A percentile compares a stretch with the other conserved stretches of the same genome.
phyloP scores from a whole-genome alignment of 2,113 vertebrate genomes.

The Physeter macrocephalus region DNA sequence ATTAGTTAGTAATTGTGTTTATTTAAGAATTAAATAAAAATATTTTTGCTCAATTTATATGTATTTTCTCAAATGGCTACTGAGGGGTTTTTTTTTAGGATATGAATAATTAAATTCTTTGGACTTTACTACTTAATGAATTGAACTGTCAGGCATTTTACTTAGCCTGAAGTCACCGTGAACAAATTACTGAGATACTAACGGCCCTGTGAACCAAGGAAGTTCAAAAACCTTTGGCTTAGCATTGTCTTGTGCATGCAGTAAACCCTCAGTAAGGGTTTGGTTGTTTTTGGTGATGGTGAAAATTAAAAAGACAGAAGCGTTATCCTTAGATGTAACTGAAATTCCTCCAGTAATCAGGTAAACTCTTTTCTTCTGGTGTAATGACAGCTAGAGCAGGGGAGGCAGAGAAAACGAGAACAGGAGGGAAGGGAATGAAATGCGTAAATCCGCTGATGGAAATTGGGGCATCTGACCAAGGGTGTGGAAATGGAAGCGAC shows the following conservation, averaged over 20 bases:
- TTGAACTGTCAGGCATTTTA: neutral
- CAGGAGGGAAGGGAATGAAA: neutral
- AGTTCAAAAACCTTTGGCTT: neutral
- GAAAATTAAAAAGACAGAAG: neutral
- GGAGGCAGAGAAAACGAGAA: neutral
- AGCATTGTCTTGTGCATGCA: neutral
- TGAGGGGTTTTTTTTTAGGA: neutral
- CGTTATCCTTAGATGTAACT: neutral
- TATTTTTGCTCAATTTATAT: neutral
- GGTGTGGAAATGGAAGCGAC: neutral
- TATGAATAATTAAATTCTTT: neutral
- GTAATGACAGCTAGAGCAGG: neutral
- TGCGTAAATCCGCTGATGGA: neutral
- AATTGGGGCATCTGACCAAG: neutral
- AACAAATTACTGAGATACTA: neutral
- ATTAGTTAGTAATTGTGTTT: neutral
- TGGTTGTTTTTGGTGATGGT: neutral
- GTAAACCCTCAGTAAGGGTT: neutral
- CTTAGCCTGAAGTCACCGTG: neutral
- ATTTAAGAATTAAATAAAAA: neutral
- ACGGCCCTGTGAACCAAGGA: neutral
- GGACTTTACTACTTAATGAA: neutral
- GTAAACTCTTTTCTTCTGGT: neutral
- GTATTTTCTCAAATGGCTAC: neutral
- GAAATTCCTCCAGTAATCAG: neutral